A percentile compares a stretch with the other conserved stretches of the same genome.
Evolutionary conservation across 2,113 vertebrate genomes (phyloP).

Genomic region (Lophotis ruficrista): DNA sequence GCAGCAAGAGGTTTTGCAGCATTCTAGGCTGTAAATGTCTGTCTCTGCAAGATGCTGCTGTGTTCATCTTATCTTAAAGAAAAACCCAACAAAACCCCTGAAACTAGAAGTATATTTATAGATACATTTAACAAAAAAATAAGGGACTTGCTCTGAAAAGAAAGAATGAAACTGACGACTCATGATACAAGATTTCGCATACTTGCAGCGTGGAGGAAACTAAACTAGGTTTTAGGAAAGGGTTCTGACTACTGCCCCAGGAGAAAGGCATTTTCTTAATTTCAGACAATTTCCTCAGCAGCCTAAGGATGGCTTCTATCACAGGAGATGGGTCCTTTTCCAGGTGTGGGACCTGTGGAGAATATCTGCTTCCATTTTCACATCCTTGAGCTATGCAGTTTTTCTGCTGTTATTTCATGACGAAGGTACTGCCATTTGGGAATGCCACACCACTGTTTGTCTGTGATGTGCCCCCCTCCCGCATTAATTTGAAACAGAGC

Average conservation of each 20-base stretch:
- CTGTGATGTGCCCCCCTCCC: neutral
- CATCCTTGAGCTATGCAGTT: neutral
- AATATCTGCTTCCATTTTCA: neutral
- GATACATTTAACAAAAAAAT: neutral
- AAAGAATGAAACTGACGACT: neutral
- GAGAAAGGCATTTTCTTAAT: neutral
- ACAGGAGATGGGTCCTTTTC: accelerated
- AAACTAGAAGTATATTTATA: neutral
- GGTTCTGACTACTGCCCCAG: neutral
- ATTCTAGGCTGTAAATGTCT: neutral
- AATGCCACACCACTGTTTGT: neutral
- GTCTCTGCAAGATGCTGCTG: neutral
- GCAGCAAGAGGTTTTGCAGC: neutral
- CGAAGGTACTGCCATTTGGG: neutral
- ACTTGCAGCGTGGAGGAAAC: neutral
- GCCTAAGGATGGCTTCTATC: neutral
- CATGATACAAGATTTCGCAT: accelerated
- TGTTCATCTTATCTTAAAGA: neutral
- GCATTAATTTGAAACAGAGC: neutral
- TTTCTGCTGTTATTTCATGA: neutral
- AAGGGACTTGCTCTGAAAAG: neutral
- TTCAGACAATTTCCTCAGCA: neutral
- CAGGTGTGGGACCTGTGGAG: neutral
- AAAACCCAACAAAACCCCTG: accelerated
- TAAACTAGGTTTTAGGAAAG: neutral